A percentile compares a stretch with the other conserved stretches of the same genome.
phyloP scores from a whole-genome alignment of 2,888 invertebrate genomes.

The Andrena fulva region DNA sequence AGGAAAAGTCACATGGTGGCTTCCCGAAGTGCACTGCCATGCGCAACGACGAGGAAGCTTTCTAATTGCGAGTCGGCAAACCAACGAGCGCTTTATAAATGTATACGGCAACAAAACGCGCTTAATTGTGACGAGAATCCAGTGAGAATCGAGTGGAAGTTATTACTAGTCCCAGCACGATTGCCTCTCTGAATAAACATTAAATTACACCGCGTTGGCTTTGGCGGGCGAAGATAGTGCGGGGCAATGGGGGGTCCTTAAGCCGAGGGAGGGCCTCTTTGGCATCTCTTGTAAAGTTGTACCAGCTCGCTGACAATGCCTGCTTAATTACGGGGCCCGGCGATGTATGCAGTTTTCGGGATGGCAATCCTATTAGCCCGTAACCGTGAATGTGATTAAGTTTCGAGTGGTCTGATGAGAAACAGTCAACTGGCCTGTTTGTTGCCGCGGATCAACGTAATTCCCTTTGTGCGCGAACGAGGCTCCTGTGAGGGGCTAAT shows the following conservation, averaged over 20 bases:
- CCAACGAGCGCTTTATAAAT: no score
- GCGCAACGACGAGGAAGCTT: no score
- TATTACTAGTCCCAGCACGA: neutral
- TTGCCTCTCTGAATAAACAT: conserved; percentile 16
- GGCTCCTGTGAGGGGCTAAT: neutral
- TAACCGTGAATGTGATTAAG: conserved; percentile 40
- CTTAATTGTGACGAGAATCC: neutral
- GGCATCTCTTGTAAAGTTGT: conserved; percentile 3
- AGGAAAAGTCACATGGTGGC: no score
- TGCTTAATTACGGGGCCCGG: conserved; percentile 24
- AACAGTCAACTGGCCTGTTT: conserved; percentile 36
- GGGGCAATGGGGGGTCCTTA: conserved; percentile 39
- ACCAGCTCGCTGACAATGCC: conserved; percentile 35
- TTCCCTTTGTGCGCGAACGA: conserved; percentile 3
- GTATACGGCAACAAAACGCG: neutral
- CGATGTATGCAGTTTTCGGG: conserved; percentile 45
- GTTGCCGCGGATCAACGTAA: conserved; percentile 24
- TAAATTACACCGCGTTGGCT: conserved; percentile 29
- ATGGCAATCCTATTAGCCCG: conserved; percentile 34
- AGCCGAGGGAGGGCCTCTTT: conserved; percentile 3
- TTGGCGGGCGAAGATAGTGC: conserved; percentile 29
- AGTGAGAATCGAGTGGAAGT: neutral
- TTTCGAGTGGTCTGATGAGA: conserved; percentile 40
- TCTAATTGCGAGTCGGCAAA: no score
- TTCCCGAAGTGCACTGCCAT: no score